These are phyloP conservation scores for Leucophenga varia DNA, from an alignment of 1,140 invertebrate genomes.

Conservation along the genomic window DNA sequence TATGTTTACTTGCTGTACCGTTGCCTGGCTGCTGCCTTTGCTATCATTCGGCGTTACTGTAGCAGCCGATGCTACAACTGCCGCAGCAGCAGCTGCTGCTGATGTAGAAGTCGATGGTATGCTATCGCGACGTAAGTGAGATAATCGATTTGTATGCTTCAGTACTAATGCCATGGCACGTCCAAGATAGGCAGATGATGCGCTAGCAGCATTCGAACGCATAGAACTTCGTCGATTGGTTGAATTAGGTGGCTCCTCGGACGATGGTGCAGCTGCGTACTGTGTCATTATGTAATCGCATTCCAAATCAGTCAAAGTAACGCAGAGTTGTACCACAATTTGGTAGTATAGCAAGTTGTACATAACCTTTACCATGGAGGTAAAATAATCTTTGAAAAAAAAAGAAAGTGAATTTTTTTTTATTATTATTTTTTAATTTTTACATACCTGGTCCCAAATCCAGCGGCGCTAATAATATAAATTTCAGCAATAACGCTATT, in stretches of 20 bases:
- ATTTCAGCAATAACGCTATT: slow-evolving; percentile 79
- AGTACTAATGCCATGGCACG: slow-evolving; percentile 49
- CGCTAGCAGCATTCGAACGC: slow-evolving; percentile 8
- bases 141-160: slow-evolving; percentile 37
- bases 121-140: slow-evolving; percentile 53
- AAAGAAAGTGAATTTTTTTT: background rate
- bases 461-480: slow-evolving; percentile 80
- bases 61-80: slow-evolving; percentile 9
- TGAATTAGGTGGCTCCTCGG: background rate
- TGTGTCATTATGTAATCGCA: slow-evolving; percentile 50
- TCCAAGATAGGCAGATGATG: slow-evolving; percentile 45
- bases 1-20: slow-evolving; percentile 4
- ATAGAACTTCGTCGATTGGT: slow-evolving; percentile 7
- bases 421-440: too few species aligned
- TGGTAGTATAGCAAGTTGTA: slow-evolving; percentile 90
- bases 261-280: slow-evolving; percentile 13
- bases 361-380: slow-evolving; percentile 78
- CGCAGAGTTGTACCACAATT: slow-evolving; percentile 71
- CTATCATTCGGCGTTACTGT: slow-evolving; percentile 8
- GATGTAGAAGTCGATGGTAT: slow-evolving; percentile 23
- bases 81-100: slow-evolving; percentile 18
- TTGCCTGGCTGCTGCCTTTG: background rate
- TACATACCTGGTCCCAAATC: slow-evolving; percentile 81
- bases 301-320: slow-evolving; percentile 60
- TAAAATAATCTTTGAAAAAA: slow-evolving; percentile 76